Percentiles rank a stretch among this genome's conserved stretches.
These are phyloP conservation scores for Amphimallon solstitiale DNA, from an alignment of 2,888 invertebrate species.

Conservation along the genomic window DNA sequence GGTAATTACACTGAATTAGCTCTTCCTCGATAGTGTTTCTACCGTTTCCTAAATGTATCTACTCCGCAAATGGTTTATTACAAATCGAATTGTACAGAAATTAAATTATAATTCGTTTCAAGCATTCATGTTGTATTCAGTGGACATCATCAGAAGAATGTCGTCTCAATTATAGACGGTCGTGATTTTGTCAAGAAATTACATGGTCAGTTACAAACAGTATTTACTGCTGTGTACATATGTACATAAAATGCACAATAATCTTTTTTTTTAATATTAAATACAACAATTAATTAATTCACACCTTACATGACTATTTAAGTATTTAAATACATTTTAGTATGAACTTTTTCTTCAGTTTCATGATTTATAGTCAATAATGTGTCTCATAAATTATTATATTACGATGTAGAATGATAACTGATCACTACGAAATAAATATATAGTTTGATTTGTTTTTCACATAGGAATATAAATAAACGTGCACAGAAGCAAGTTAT, in stretches of 20 bases:
- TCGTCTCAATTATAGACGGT: constrained; percentile 15
- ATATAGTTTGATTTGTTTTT: too few species aligned
- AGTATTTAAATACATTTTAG: too few species aligned
- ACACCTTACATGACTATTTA: too few species aligned
- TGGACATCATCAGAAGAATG: neutral
- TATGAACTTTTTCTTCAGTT: too few species aligned
- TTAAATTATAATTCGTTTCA: constrained; percentile 3
- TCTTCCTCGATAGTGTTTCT: constrained; percentile 7
- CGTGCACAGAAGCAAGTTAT: too few species aligned
- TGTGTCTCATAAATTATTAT: too few species aligned
- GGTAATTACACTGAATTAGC: constrained; percentile 12
- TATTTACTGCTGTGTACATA: neutral
- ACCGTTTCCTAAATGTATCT: constrained; percentile 18
- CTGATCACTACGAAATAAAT: too few species aligned
- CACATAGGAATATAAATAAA: too few species aligned
- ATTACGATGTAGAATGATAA: too few species aligned
- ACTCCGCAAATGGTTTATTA: constrained; percentile 11
- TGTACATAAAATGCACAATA: neutral
- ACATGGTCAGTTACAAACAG: neutral
- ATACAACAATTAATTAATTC: too few species aligned
- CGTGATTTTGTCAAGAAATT: constrained; percentile 9
- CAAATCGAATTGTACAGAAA: constrained; percentile 1
- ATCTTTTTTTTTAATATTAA: too few species aligned
- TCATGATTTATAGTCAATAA: too few species aligned
- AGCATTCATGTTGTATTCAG: constrained; percentile 10